Base-by-base conservation (phyloP, 2,888 invertebrate genomes). In the Protodeltote pygarga region DNA sequence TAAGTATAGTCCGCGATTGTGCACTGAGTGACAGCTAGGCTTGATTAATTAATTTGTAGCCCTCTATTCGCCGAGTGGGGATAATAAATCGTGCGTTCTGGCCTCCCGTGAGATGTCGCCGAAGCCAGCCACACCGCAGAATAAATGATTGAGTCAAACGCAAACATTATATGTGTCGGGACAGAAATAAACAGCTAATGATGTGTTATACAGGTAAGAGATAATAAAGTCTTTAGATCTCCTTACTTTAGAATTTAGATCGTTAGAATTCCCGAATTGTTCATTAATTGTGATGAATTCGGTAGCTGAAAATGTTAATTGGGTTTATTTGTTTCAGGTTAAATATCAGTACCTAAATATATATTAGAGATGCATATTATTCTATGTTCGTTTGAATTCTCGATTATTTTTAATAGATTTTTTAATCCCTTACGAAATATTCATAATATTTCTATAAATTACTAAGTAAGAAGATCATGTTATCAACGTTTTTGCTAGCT, bases 61-160 rank as follows among this genome's bases (percentile, higher is more conserved):
- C 47, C 80, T 81, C 83, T 85, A 82, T 84, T 78, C 81, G 77
- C 79, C 67, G 75, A 77, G 83, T 71, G 75, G 79, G 75, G 77
- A 89, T 88, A 87, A 91, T 91, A 87, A 91, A 92, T 92, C 87
- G 88, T 87, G 82, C 85, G 78, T 82, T 70, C 64, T 70, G 85
- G 83, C 91, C 90, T 89, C 90, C 89, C 89, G 84, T 82, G 85
- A 88, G 90, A 88, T 87, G 91, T 90, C 90, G 79, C 86, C 85
- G 75, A 73, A 77, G 80, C 77, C 76, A 74, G 80, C 80, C 82
- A 64, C 63, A 51, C 73, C 73, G 77, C 73, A 79, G 85, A 86
- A 90, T 90, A 89, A 88, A 88, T 90, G 89, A 89, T 90, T 85
- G 79, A 87, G 82, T 81, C 85, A 77, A 83, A 81, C 82, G 81